These are phyloP conservation scores for Hafferia zeledoni DNA, from an alignment of 2,797 vertebrate genomes.

Conservation along the genomic window DNA sequence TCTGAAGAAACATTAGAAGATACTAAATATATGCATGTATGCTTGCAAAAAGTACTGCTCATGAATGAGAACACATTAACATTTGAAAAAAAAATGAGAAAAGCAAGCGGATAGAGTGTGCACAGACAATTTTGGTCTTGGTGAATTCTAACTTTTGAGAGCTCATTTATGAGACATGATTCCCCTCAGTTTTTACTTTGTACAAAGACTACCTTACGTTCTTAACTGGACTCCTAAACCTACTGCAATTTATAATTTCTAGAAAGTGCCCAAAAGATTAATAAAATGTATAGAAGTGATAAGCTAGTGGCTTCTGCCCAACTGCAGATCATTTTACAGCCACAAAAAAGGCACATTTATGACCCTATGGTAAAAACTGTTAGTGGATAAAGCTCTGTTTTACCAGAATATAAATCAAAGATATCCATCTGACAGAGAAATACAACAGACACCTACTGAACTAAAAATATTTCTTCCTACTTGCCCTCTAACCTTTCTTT, in stretches of 20 bases:
- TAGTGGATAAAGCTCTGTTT: not conserved
- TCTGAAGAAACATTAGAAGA: not conserved
- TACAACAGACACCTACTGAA: not conserved
- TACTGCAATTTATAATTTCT: not conserved
- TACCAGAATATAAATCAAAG: constrained; percentile 29
- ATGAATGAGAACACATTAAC: not conserved
- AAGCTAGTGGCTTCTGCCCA: not conserved
- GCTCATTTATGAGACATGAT: not conserved
- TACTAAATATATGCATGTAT: not conserved
- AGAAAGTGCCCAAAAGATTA: not conserved
- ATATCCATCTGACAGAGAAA: constrained; percentile 11
- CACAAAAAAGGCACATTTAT: constrained; percentile 41
- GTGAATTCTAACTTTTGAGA: not conserved
- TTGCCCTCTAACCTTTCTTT: constrained; percentile 84
- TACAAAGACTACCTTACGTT: not conserved
- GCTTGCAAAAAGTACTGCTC: not conserved
- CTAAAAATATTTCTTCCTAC: constrained; percentile 10
- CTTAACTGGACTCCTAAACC: not conserved
- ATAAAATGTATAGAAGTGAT: not conserved
- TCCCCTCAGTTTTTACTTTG: not conserved
- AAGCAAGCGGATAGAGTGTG: not conserved
- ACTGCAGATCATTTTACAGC: constrained; percentile 10
- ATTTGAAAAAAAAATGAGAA: not conserved
- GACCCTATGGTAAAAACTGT: not conserved
- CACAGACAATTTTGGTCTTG: not conserved